Evolutionary conservation across 2,797 vertebrate genomes (phyloP), one percentile per base, ranked within the genome.

Genomic region (Micromesistius poutassou): DNA sequence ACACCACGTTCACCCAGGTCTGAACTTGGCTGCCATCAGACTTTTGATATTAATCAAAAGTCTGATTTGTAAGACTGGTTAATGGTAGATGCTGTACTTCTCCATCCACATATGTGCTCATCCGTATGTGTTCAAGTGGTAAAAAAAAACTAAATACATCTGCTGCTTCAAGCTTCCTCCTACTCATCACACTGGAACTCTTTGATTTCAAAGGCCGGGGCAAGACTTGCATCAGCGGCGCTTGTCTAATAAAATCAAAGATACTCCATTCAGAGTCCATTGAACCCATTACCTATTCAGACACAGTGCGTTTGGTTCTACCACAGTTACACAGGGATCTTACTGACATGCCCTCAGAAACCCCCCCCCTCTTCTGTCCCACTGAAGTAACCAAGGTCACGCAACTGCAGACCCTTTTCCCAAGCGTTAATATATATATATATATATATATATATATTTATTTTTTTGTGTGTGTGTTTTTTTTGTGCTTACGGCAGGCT

Each of bases 331-430:
- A 75, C 81, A 40, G 50, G 31, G 50, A 85, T 86, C 72, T 81
- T 73, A 74, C 82, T 84, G 88, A 88, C 80, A 81, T 87, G 87
- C 84, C 86, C 82, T 38, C 74, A 83, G 82, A 71, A 82, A n/a
- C n/a, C 1, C 50, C 50, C 50, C 19, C 55, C 55, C n/a, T 4
- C 19, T 7, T 5, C 46, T 5, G 4, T 84, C 83, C 85, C 81
- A 79, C 76, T 83, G 80, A 90, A 90, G 87, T 87, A 87, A 87
- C 85, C 91, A 91, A 93, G 91, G 92, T 92, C 90, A 91, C 90
- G 6, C 55, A 90, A 81, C 80, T 71, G 74, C 74, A 78, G 80
- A 85, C 84, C 25, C 9, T 28, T 62, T 19, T 62, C 62, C n/a
- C 62, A 68, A 4, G 8, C 62, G 25, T 68, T 68, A 28, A 68